Percentiles rank a stretch among this genome's conserved stretches.
Conservation (phyloP, 2,797 vertebrate genomes). For the Bovichtus variegatus region DNA sequence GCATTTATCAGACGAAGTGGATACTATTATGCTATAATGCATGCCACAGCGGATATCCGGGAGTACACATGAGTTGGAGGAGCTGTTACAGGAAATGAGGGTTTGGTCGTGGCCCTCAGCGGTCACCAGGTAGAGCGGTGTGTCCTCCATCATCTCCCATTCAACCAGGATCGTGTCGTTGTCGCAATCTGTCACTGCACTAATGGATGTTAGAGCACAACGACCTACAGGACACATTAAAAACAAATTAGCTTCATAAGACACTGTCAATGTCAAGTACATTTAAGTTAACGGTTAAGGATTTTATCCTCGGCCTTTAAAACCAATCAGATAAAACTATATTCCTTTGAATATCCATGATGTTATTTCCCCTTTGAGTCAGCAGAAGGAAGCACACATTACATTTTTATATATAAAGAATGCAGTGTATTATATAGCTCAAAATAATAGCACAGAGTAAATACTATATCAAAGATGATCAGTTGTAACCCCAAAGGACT, state of each 20-base stretch:
- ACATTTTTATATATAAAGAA: background rate
- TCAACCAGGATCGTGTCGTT: constrained; percentile 75
- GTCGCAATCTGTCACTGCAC: constrained; percentile 68
- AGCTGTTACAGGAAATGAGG: constrained; percentile 81
- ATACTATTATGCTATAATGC: constrained; percentile 82
- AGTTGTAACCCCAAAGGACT: background rate
- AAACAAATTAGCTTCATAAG: background rate
- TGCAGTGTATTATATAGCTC: background rate
- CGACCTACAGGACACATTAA: constrained; percentile 68
- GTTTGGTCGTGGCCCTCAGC: constrained; percentile 77
- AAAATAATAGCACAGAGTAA: background rate
- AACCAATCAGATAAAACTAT: background rate
- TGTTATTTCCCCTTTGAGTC: background rate
- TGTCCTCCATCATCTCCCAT: constrained; percentile 70
- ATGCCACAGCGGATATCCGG: constrained; percentile 68
- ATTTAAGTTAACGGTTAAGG: background rate
- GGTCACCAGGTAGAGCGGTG: constrained; percentile 77
- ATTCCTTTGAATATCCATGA: background rate
- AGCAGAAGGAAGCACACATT: background rate
- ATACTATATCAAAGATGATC: background rate
- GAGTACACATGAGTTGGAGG: constrained; percentile 75
- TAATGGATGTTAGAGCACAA: constrained; percentile 76
- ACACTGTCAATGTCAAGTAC: background rate
- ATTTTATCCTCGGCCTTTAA: background rate
- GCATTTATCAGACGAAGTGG: constrained; percentile 84